These are phyloP conservation scores for Papilio gigon DNA, from an alignment of 2,888 invertebrate genomes.

Conservation along the genomic window DNA sequence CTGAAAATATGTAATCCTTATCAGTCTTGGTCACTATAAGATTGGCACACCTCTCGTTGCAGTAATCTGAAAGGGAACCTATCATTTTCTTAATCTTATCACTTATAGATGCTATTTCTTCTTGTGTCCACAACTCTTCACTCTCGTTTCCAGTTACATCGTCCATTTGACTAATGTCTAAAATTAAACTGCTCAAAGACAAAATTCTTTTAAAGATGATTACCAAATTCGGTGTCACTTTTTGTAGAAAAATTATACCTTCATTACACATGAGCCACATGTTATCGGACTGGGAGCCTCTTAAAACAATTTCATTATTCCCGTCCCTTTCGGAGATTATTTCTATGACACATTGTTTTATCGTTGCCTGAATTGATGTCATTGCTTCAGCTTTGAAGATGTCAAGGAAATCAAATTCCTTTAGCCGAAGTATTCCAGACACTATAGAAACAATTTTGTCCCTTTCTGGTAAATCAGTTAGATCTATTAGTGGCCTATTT, in stretches of 20 bases:
- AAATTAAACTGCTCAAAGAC: conserved; percentile 88
- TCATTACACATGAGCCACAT: conserved; percentile 84
- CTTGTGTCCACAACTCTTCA: conserved; percentile 86
- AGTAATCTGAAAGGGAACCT: conserved; percentile 92
- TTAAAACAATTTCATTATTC: conserved; percentile 72
- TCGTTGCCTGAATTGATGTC: conserved; percentile 92
- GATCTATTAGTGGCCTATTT: conserved; percentile 87
- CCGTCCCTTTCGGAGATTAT: conserved; percentile 76
- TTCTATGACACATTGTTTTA: conserved; percentile 95
- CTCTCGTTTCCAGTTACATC: conserved; percentile 83
- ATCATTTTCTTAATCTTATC: conserved; percentile 89
- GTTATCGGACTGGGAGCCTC: conserved; percentile 73
- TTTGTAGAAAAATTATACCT: conserved; percentile 86
- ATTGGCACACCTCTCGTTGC: conserved; percentile 95
- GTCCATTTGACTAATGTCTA: conserved; percentile 86
- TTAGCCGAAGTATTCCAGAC: conserved; percentile 93
- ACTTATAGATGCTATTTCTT: conserved; percentile 86
- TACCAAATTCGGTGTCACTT: conserved; percentile 85
- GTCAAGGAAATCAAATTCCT: conserved; percentile 94
- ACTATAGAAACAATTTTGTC: conserved; percentile 94
- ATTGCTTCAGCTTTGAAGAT: conserved; percentile 94
- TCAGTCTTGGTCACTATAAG: conserved; percentile 90
- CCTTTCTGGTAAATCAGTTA: conserved; percentile 86
- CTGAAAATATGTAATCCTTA: conserved; percentile 87
- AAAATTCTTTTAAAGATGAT: conserved; percentile 88